Evolutionary conservation across 2,113 vertebrate genomes (phyloP).

Genomic region (Cottus gobio): DNA sequence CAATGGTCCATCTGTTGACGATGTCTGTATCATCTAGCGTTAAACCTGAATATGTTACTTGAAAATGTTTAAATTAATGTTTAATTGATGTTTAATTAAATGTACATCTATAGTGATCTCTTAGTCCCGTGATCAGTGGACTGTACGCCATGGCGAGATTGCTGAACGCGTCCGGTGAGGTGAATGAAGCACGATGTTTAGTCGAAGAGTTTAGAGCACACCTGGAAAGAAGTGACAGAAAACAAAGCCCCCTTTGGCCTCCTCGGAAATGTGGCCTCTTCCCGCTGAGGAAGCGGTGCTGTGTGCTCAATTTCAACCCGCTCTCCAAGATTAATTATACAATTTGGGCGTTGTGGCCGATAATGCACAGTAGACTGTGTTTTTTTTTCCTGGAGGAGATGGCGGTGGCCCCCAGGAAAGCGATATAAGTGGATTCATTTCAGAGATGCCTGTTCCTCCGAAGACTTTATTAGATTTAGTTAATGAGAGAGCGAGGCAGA

Average conservation of each 20-base stretch:
- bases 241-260: neutral
- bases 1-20: too few species aligned
- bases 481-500: constrained; percentile 79
- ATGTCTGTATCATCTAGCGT: too few species aligned
- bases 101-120: neutral
- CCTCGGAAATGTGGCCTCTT: constrained; percentile 4
- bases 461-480: constrained; percentile 83
- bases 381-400: constrained; percentile 51
- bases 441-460: constrained; percentile 77
- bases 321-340: constrained; percentile 74
- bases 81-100: too few species aligned
- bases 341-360: constrained; percentile 60
- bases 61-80: too few species aligned
- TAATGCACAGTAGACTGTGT: constrained; percentile 64
- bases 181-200: neutral
- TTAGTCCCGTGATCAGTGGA: neutral
- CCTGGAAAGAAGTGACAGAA: neutral
- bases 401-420: constrained; percentile 69
- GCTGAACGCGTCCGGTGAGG: neutral
- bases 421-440: constrained; percentile 81
- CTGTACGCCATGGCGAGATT: neutral
- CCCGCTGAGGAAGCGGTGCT: constrained; percentile 2
- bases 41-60: too few species aligned
- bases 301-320: constrained; percentile 59
- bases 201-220: neutral